Evolutionary conservation across 53 echinoderm and acorn worm genomes (phyloP), one percentile per base, ranked within the genome.

Genomic region (Paracentrotus lividus): DNA sequence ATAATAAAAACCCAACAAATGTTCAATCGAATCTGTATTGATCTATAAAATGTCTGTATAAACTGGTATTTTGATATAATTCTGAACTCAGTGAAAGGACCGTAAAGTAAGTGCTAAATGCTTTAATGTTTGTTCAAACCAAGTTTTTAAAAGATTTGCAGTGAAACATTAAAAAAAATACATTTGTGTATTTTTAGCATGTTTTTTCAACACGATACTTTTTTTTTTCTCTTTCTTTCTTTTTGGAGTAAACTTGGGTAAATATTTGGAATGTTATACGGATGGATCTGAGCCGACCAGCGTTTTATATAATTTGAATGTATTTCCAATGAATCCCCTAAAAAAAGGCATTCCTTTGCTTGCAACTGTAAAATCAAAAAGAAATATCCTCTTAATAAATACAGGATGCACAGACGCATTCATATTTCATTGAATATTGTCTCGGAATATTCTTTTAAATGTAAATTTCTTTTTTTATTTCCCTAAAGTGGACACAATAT

Each of bases 81-180:
- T 81, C 81, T 81, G 47, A 81, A n/a, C 26, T 47, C 47, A n/a
- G 10, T 81, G 81, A 81, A 81, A 81, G 81, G 47, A 45, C 47
- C 26, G 26, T 81, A 81, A 81, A 44, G 72, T 23, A 77, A 64
- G 64, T n/a, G 20, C 64, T n/a, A 64, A 64, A 77, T 26, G 47
- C 18, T 81, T 78, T 72, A 16, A 32, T 57, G 10, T 57, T 32
- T 72, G 40, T 40, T 40, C 72, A 72, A 67, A 31, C n/a, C 67
- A 33, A 67, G 23, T 9, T 10, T 27, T 64, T 64, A 29, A 29
- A 64, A 8, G 64, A 18, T 31, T 64, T 27, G 64, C 13, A 64
- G 64, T 64, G 26, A 8, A 10, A 9, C 64, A 27, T 31, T 7
- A 29, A 64, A 23, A 59, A 59, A 59, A 59, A 59, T 64, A 64